Evolutionary conservation across 2,888 invertebrate genomes (phyloP).

Genomic region (Pecten maximus): DNA sequence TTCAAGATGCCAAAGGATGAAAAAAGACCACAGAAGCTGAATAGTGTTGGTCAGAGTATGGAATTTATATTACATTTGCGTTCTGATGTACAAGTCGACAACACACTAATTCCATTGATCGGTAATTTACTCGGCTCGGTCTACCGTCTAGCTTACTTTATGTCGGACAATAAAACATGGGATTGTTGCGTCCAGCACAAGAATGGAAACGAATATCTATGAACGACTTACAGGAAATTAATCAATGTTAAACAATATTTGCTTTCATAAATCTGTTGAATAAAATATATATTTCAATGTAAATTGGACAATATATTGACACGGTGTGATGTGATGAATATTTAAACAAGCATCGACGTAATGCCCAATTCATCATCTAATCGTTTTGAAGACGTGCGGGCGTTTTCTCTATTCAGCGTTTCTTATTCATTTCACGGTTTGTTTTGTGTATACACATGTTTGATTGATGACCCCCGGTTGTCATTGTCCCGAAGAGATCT

Average conservation of each 20-base stretch:
- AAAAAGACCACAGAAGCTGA: too few species aligned
- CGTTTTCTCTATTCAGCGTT: neutral
- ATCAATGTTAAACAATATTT: neutral
- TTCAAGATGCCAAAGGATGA: too few species aligned
- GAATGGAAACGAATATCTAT: too few species aligned
- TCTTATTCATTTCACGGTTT: neutral
- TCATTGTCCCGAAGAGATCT: neutral
- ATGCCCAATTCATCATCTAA: neutral
- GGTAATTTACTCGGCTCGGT: too few species aligned
- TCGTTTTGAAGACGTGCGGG: neutral
- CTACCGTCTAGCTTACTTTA: too few species aligned
- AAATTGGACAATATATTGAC: too few species aligned
- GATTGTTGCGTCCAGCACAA: too few species aligned
- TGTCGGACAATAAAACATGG: too few species aligned
- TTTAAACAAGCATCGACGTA: neutral
- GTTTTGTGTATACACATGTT: neutral
- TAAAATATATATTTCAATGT: neutral
- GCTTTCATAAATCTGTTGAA: neutral
- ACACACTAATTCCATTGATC: too few species aligned
- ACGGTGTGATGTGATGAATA: neutral
- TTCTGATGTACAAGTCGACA: too few species aligned
- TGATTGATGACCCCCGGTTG: constrained; percentile 24
- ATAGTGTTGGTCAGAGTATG: too few species aligned
- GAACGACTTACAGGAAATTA: neutral
- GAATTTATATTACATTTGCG: too few species aligned